Percentiles rank a stretch among this genome's conserved stretches.
phyloP scores from a whole-genome alignment of 2,888 invertebrate genomes.

The Hirtodrosophila trivittata region DNA sequence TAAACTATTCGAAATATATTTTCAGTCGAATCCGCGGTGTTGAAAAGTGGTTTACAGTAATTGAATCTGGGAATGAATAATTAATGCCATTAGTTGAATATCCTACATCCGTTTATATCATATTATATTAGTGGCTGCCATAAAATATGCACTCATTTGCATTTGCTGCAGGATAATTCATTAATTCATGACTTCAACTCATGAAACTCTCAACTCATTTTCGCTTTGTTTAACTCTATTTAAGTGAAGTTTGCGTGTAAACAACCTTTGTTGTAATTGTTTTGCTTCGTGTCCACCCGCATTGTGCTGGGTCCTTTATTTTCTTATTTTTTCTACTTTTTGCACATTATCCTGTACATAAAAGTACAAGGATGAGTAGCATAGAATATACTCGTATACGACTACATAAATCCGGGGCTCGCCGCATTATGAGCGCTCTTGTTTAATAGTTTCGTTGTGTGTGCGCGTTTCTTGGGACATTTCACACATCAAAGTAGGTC shows the following conservation, averaged over 20 bases:
- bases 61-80: constrained; percentile 42
- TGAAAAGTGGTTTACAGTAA: too few relatives aligned
- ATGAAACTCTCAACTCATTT: constrained; percentile 42
- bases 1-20: too few relatives aligned
- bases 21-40: too few relatives aligned
- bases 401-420: constrained; percentile 56
- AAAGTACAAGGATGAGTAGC: constrained; percentile 2
- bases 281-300: constrained; percentile 65
- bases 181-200: constrained; percentile 39
- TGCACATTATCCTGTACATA: constrained; percentile 26
- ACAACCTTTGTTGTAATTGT: constrained; percentile 68
- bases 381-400: constrained; percentile 9
- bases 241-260: constrained; percentile 64
- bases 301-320: constrained; percentile 18
- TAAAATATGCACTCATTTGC: constrained; percentile 53
- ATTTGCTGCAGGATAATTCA: constrained; percentile 45
- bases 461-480: constrained; percentile 58
- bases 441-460: constrained; percentile 47
- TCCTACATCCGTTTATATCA: constrained; percentile 17
- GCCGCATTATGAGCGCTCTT: constrained; percentile 57
- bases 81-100: constrained; percentile 35
- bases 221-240: constrained; percentile 30
- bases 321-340: not conserved
- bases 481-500: constrained; percentile 76
- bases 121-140: constrained; percentile 14